Base-by-base conservation (phyloP, 2,113 vertebrate genomes). In the Heliornis fulica region DNA sequence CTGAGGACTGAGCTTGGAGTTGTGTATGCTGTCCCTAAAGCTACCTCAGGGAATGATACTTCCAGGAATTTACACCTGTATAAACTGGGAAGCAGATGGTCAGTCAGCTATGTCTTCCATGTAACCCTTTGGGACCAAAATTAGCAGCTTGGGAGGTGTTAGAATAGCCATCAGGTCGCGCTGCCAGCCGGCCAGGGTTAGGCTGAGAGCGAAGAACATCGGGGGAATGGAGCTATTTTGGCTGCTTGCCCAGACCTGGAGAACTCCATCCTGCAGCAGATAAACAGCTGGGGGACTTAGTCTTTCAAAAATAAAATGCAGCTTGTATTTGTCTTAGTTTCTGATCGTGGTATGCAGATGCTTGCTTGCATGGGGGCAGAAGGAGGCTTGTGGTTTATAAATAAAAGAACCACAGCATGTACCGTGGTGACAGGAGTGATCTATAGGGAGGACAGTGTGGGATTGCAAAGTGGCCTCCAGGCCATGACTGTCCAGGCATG, bases 171-270 rank as follows among this genome's bases (percentile, higher is more conserved):
- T 56, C 63, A 41, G 32, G 83, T 91, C 38, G 13, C 15, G 10
- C 40, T 78, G 89, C 56, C 60, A 71, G 77, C 78, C 63, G 10
- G 21, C 3, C 8, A 71, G 84, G 43, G 7, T 57, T 50, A 36
- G 65, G 65, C 77, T 82, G 87, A 57, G 31, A 13, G 76, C 36
- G 83, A 70, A 34, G 72, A 92, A 43, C 63, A 23, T 53, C 57
- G 86, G 87, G 81, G 78, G 59, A 91, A 46, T 84, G 45, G 71
- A 89, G 25, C 65, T 80, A 26, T 69, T 60, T 68, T 94, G 95
- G 94, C 87, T 85, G 57, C 84, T 76, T 0, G 53, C 89, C 95
- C 74, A 59, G n/a, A 43, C 59, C 66, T 80, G 78, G 46, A 85
- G 78, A 80, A 46, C 84, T 87, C 87, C 34, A 66, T 93, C 53